A percentile compares a stretch with the other conserved stretches of the same genome.
Conservation (phyloP, 1,140 invertebrate genomes). For the Zaprionus davidi region DNA sequence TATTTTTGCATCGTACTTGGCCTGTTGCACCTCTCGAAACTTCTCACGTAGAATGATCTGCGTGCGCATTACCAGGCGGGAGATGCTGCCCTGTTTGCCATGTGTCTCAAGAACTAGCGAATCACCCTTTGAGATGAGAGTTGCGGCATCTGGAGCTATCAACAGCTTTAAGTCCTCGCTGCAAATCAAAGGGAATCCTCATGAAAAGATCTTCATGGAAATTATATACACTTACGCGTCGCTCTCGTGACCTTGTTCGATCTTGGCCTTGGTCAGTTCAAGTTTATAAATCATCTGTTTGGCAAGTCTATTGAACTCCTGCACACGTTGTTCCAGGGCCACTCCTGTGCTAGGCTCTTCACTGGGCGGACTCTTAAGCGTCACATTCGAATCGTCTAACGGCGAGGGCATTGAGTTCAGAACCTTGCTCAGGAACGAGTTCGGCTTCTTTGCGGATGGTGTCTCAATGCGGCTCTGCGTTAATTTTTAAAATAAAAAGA, state of each 20-base stretch:
- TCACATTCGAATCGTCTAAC: conserved; percentile 73
- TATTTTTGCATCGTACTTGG: conserved; percentile 57
- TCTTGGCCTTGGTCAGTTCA: conserved; percentile 88
- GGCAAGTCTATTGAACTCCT: conserved; percentile 86
- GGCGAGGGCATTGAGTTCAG: conserved; percentile 64
- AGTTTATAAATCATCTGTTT: conserved; percentile 88
- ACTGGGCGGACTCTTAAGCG: conserved; percentile 67
- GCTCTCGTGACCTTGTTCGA: conserved; percentile 87
- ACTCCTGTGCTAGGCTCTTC: conserved; percentile 28
- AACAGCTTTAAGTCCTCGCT: conserved; percentile 76
- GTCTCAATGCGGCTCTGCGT: conserved; percentile 82
- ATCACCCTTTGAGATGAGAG: conserved; percentile 91
- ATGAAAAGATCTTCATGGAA: neutral
- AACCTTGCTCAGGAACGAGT: conserved; percentile 72
- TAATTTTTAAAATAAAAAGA: neutral
- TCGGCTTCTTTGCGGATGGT: conserved; percentile 73
- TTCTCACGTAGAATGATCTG: conserved; percentile 81
- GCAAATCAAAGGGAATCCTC: neutral
- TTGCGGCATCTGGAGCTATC: conserved; percentile 91
- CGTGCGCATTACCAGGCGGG: conserved; percentile 74
- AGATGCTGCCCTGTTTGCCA: conserved; percentile 77
- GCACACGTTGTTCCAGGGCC: conserved; percentile 72
- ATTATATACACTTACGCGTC: conserved; percentile 85
- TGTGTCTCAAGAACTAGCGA: conserved; percentile 89
- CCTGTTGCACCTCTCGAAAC: conserved; percentile 80